phyloP scores from a whole-genome alignment of 2,797 vertebrate species.

The Lates japonicus region DNA sequence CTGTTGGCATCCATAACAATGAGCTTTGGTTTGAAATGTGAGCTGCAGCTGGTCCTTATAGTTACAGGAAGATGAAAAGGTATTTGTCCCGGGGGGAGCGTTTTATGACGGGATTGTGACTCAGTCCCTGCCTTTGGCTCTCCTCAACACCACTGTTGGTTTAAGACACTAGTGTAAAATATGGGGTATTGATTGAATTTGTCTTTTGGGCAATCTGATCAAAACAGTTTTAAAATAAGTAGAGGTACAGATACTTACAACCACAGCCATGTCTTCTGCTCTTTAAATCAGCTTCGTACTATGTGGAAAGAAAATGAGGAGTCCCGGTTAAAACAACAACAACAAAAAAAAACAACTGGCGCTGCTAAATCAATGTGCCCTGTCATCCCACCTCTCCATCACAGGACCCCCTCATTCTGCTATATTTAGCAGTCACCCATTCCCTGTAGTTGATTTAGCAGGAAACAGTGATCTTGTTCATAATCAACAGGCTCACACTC shows the following conservation, averaged over 20 bases:
- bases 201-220: background rate
- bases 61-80: slow-evolving; percentile 1
- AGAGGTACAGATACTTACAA: slow-evolving; percentile 77
- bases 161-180: background rate
- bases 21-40: slow-evolving; percentile 64
- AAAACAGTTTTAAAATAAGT: background rate
- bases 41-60: slow-evolving; percentile 32
- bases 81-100: slow-evolving; percentile 19
- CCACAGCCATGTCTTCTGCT: slow-evolving; percentile 84
- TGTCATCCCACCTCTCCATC: slow-evolving; percentile 33
- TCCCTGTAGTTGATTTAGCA: slow-evolving; percentile 57
- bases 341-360: slow-evolving; percentile 30
- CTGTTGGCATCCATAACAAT: slow-evolving; percentile 53
- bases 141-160: background rate
- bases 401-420: slow-evolving; percentile 33
- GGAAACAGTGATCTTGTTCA: slow-evolving; percentile 41
- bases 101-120: background rate
- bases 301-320: slow-evolving; percentile 33
- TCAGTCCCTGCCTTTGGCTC: background rate
- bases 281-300: slow-evolving; percentile 46
- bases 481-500: slow-evolving; percentile 21
- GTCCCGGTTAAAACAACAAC: background rate
- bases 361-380: slow-evolving; percentile 57
- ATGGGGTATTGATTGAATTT: background rate
- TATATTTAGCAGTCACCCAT: slow-evolving; percentile 64